Conservation (phyloP, 2,797 vertebrate genomes). For the Mormyrus hasselquistii region DNA sequence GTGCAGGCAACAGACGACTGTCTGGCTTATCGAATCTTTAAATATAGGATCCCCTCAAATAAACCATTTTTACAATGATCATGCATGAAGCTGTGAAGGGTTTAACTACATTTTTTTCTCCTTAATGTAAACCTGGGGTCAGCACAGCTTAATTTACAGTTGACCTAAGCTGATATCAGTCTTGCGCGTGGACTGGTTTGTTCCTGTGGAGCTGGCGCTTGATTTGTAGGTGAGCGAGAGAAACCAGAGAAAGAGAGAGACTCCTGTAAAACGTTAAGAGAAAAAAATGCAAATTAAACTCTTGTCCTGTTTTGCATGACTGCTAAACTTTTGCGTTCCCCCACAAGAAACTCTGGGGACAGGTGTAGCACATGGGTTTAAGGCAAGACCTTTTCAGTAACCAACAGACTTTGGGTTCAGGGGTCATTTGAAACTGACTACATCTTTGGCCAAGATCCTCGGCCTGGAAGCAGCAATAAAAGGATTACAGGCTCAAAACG, state of each 20-base stretch:
- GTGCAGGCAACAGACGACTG: conserved; percentile 41
- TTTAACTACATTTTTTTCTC: not conserved
- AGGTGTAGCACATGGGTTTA: not conserved
- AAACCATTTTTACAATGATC: not conserved
- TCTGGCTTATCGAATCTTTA: not conserved
- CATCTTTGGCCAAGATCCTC: not conserved
- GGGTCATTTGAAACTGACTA: not conserved
- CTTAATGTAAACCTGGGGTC: not conserved
- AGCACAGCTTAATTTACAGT: not conserved
- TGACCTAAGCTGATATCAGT: conserved; percentile 13
- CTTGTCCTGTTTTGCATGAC: not conserved
- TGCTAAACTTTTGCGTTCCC: not conserved
- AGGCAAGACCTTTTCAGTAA: not conserved
- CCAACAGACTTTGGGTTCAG: not conserved
- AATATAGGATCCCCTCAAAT: not conserved
- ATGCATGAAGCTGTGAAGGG: not conserved
- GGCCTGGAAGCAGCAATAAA: not conserved
- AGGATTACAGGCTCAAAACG: not conserved
- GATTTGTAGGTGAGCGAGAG: conserved; percentile 45
- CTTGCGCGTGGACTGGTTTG: conserved; percentile 34
- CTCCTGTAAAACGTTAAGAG: conserved; percentile 40
- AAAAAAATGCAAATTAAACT: not conserved
- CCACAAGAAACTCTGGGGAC: not conserved
- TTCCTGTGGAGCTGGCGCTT: conserved; percentile 36
- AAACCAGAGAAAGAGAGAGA: conserved; percentile 62